A percentile compares a stretch with the other conserved stretches of the same genome.
Evolutionary conservation across 2,888 invertebrate species (phyloP).

Genomic region (Hirtodrosophila alboralis): DNA sequence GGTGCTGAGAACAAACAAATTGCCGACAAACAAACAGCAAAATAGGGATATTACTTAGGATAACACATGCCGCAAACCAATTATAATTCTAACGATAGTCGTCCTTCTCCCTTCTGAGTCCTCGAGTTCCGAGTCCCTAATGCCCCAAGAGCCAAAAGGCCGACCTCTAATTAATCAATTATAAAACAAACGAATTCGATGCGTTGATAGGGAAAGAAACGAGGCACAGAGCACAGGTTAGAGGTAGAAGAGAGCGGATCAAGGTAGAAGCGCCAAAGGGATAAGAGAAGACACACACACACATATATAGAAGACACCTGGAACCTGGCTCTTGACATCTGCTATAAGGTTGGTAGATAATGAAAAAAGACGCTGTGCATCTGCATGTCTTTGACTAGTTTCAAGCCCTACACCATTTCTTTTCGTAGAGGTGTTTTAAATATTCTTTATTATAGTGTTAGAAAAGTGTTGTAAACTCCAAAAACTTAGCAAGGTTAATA

Average conservation of each 20-base stretch:
- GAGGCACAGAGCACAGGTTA: conserved; percentile 2
- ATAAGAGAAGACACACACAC: conserved; percentile 37
- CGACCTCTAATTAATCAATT: conserved; percentile 83
- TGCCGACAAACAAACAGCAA: conserved; percentile 47
- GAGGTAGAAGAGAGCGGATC: conserved; percentile 8
- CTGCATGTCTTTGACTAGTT: neutral
- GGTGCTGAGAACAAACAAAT: conserved; percentile 56
- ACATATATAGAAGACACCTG: conserved; percentile 32
- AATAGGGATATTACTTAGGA: conserved; percentile 74
- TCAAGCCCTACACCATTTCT: neutral
- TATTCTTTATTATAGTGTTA: too few relatives aligned
- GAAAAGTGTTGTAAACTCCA: too few relatives aligned
- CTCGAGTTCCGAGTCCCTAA: neutral
- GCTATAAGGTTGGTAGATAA: neutral
- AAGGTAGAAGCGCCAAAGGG: conserved; percentile 43
- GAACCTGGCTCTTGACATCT: conserved; percentile 28
- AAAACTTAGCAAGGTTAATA: too few relatives aligned
- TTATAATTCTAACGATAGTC: conserved; percentile 76
- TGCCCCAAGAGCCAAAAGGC: conserved; percentile 58
- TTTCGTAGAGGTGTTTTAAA: too few relatives aligned
- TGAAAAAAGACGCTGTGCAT: conserved; percentile 7
- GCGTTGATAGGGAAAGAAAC: conserved; percentile 39
- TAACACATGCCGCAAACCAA: conserved; percentile 81
- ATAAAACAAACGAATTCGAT: conserved; percentile 77
- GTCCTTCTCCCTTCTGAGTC: conserved; percentile 7